Base-by-base conservation (phyloP, 2,888 invertebrate genomes). In the Eubasilissa splendida region DNA sequence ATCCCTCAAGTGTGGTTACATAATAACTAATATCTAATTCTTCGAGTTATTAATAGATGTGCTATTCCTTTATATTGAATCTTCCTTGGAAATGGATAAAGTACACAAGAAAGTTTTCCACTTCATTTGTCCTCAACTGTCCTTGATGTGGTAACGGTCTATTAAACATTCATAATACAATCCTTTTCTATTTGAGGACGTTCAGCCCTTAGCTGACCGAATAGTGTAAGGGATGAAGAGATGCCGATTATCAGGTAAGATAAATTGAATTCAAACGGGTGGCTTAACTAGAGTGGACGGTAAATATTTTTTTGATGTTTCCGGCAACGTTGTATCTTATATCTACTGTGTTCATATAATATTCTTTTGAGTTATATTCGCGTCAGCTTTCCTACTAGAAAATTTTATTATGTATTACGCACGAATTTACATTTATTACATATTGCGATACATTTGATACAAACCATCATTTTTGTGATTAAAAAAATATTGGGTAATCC, bases 111-210 rank as follows among this genome's bases (percentile, higher is more conserved):
- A 53, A 52, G 42, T 59, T 71, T 78, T 78, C 78, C 78, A 73
- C 70, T 78, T 78, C 59, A 78, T 78, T 78, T 56, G 60, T 78
- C 73, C 60, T 78, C 42, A 52, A 59, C 59, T 71, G 42, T 78
- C 78, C 71, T 78, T 78, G 78, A 78, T 54, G 78, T 58, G 52
- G 50, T 56, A 60, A 42, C 78, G 78, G 53, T 78, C 71, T 71
- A 78, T 78, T 73, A 63, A 53, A 78, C 78, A 78, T 60, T 73
- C 58, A 71, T 50, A 78, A 71, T 59, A 78, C 31, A 56, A 73
- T 78, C 78, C 78, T 73, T 78, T 78, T 78, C 78, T 78, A 71
- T 78, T 78, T 78, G 70, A 78, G 71, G 78, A 56, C 60, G 14
- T 53, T 33, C 50, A 73, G 11, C 71, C 77, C 68, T 78, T 54